Base-by-base conservation (phyloP, 1,140 invertebrate genomes). In the Bombus sylvicola region DNA sequence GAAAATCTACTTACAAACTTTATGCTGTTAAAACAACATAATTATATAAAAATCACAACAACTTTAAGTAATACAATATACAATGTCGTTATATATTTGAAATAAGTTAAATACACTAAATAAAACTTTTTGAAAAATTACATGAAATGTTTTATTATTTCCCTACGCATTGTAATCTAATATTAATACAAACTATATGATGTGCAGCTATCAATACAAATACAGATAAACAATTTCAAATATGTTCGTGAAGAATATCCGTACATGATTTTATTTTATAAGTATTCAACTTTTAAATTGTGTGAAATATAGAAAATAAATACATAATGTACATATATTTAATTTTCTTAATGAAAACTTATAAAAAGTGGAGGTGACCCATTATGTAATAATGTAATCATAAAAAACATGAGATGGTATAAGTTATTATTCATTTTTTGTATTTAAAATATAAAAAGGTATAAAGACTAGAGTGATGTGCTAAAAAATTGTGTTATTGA, bases 381-480 rank as follows among this genome's bases (percentile, higher is more conserved):
- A 39, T n/a, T 69, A 37, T 15, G 12, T 28, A 18, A 53, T 77
- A 53, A 39, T 69, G 28, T 31, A 77, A 37, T 64, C 64, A 66
- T 34, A 73, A n/a, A 74, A 82, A 39, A 68, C 75, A 74, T 57
- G 25, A 39, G 68, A 82, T 53, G 18, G 9, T 85, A 10, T 76
- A 68, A 72, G 2, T 88, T 88, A 79, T 82, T 22, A 53, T 85
- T 86, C 82, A 73, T 73, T 82, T 71, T 53, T 39, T 85, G 15
- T 62, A 78, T 79, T 83, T 75, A 87, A 87, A 83, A 57, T 83
- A 83, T 79, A 79, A 81, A 89, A 90, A 85, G 62, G n/a, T 84
- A 77, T 84, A 80, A 88, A 89, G 91, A 92, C 91, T 92, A 92
- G 91, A 91, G 75, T 41, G 72, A 76, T 80, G 75, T 82, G 80